Conservation (phyloP, 2,888 invertebrate species). For the Ophioninae sp. region DNA sequence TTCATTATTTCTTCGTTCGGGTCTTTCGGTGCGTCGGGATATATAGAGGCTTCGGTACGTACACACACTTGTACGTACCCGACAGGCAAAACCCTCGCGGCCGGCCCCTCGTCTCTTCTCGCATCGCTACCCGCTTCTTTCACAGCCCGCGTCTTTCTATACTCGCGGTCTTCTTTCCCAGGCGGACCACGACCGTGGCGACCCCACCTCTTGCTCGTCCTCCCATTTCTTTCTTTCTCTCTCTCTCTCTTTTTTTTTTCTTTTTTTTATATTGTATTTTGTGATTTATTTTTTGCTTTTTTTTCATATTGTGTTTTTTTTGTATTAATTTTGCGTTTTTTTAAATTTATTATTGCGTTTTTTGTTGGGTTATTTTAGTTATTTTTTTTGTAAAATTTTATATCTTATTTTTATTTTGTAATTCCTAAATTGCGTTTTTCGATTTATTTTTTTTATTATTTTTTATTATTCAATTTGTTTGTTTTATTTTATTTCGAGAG, state of each 20-base stretch:
- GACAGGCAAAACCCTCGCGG: constrained; percentile 5
- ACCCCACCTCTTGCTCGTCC: constrained; percentile 74
- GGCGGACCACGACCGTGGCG: constrained; percentile 80
- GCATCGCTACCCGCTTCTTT: constrained; percentile 51
- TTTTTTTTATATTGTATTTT: constrained; percentile 63
- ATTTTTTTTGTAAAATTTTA: no score
- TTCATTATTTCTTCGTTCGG: constrained; percentile 38
- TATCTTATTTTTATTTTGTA: no score
- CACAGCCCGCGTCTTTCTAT: constrained; percentile 28
- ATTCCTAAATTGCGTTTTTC: no score
- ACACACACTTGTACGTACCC: constrained; percentile 43
- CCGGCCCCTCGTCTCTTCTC: constrained; percentile 37
- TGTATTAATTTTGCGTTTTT: no score
- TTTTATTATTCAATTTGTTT: no score
- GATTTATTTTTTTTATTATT: no score
- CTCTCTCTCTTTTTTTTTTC: constrained; percentile 62
- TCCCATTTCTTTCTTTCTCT: constrained; percentile 49
- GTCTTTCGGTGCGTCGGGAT: constrained; percentile 32
- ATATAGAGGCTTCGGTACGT: constrained; percentile 4
- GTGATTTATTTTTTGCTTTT: no score
- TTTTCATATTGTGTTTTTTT: no score
- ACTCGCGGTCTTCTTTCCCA: constrained; percentile 75
- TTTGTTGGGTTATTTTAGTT: no score
- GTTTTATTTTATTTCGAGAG: no score
- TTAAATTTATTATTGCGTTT: no score